Conservation (phyloP, 2,113 vertebrate genomes). For the Piaya cayana region DNA sequence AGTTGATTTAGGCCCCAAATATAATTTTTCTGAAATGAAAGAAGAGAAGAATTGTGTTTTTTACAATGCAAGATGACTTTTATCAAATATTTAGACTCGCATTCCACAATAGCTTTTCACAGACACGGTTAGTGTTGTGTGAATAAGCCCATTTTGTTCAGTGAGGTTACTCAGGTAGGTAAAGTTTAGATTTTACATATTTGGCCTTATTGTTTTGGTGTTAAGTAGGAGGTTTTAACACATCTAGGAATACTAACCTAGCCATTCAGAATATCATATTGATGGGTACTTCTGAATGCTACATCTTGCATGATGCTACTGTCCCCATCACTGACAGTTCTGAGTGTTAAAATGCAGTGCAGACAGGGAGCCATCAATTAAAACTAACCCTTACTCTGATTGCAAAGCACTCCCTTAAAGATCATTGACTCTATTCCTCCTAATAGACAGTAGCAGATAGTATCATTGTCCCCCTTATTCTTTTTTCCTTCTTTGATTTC, state of each 20-base stretch:
- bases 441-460: not conserved
- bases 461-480: not conserved
- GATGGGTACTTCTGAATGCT: not conserved
- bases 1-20: not conserved
- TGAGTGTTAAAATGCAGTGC: not conserved
- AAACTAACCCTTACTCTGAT: not conserved
- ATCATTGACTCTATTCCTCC: not conserved
- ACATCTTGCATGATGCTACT: rapidly evolving
- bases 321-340: too few species aligned
- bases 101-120: not conserved
- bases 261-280: not conserved
- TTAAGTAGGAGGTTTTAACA: not conserved
- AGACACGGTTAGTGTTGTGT: not conserved
- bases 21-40: not conserved
- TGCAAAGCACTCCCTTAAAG: not conserved
- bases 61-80: not conserved
- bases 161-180: not conserved
- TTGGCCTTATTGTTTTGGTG: not conserved
- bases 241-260: not conserved
- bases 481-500: not conserved
- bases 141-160: not conserved
- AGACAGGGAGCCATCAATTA: not conserved
- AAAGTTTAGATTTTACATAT: not conserved
- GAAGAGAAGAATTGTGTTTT: not conserved
- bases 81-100: not conserved